Base-by-base conservation (phyloP, 92 coral and sea anemone species). In the Umimayanthus kanabou region DNA sequence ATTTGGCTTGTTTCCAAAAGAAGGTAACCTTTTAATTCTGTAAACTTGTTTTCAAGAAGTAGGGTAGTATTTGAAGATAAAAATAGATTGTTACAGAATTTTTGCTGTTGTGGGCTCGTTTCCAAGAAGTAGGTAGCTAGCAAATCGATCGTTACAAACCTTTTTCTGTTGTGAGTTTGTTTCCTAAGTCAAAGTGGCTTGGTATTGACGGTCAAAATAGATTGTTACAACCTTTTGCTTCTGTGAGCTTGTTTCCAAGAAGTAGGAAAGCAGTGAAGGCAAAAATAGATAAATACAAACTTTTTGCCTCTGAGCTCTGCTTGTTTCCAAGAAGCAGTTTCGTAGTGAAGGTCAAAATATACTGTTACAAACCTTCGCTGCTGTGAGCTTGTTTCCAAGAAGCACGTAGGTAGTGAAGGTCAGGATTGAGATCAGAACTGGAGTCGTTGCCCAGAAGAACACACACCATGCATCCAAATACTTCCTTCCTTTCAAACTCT, bases 381-480 rank as follows among this genome's bases (percentile, higher is more conserved):
- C 99, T 5, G 99, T 97, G 53, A 97, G 92, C 61, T 92, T 93
- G 92, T 97, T 95, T 88, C 99, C 98, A 91, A 97, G 91, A 40
- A 97, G 88, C 58, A 91, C 98, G 61, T 95, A 97, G 11, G 99
- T 97, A 2, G 94, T 92, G 72, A 97, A 97, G 18, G 99, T 97
- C 66, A 97, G 89, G 79, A 97, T 97, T 25, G 99, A 95, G 23
- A 97, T 97, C 22, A 97, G 79, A 5, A 97, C 98, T 43, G 99
- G 99, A n/a, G 99, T 97, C 11, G 99, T 97, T 3, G 98, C 99
- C 99, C 99, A 97, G 88, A 97, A 97, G 58, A 95, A 97, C 67
- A 97, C 99, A 80, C 99, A 97, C 98, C 98, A 95, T 0, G 99
- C 99, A 91, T 97, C 99, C 65, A 97, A 83, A 69, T 97, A 97